Base-by-base conservation (phyloP, 2,797 vertebrate species). In the Triplophysa yarkandensis region DNA sequence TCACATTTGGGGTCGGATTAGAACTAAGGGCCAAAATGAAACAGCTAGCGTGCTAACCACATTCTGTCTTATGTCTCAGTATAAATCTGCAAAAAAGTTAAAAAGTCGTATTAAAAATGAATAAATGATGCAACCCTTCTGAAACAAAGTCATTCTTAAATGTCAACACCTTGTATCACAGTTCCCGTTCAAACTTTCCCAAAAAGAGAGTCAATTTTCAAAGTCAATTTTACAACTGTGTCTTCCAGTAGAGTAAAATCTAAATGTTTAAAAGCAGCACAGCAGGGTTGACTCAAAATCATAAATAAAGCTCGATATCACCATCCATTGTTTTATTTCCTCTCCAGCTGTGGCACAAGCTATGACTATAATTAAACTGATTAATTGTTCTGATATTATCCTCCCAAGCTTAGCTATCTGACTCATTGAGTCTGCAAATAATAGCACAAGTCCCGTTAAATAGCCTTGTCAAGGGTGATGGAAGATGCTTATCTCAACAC, bases 291-390 rank as follows among this genome's bases (percentile, higher is more conserved):
- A 57, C 46, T 27, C 34, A 39, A 55, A 28, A 17, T 50, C 21
- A 46, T 67, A 27, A 58, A 44, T 25, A 43, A 13, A 58, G 48
- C 21, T 9, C 48, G 23, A 75, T 55, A 28, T 32, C 43, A 60
- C 52, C 25, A 28, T 23, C 61, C n/a, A 36, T 28, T 62, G 34
- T 34, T 34, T 34, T 55, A 41, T 67, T 9, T 19, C 10, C 8
- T 43, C 32, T 48, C 43, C 54, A 48, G 43, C 71, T 78, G 71
- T 75, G 17, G 61, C 76, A 68, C 70, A 54, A 64, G 71, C 71
- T 74, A 82, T n/a, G 28, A 32, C 69, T 82, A 58, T 81, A 84
- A 86, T 88, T 87, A 85, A 83, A 88, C 82, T 75, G 76, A 69
- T 86, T 82, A 86, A 86, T 87, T 84, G 77, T 68, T 78, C 63